These are phyloP conservation scores for Noctua janthe DNA, from an alignment of 2,888 invertebrate species.

Conservation along the genomic window DNA sequence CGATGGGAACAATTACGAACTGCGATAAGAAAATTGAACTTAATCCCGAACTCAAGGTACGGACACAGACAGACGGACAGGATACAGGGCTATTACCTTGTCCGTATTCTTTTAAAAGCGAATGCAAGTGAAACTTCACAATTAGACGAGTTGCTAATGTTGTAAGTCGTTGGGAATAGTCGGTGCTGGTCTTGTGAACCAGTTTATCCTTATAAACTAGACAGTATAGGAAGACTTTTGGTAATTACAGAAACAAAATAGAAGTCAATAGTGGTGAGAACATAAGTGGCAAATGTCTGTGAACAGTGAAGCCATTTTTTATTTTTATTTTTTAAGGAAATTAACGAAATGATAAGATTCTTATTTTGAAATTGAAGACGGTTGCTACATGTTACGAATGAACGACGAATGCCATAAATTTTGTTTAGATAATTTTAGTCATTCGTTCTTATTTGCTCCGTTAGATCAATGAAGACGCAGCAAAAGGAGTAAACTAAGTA, in stretches of 20 bases:
- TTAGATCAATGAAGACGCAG: too few relatives aligned
- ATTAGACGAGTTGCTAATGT: conserved; percentile 67
- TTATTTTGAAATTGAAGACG: too few relatives aligned
- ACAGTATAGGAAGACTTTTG: background rate
- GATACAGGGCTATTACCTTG: conserved; percentile 85
- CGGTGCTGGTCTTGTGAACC: background rate
- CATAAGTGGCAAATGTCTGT: too few relatives aligned
- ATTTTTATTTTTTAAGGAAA: background rate
- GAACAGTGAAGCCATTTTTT: background rate
- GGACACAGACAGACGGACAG: conserved; percentile 78
- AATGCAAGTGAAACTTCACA: conserved; percentile 75
- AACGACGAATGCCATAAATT: too few relatives aligned
- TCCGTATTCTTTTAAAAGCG: conserved; percentile 73
- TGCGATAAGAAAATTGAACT: conserved; percentile 68
- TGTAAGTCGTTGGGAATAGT: conserved; percentile 34
- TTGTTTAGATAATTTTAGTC: too few relatives aligned
- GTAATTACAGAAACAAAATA: too few relatives aligned
- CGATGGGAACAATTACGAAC: conserved; percentile 64
- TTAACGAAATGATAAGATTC: too few relatives aligned
- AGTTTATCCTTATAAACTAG: background rate
- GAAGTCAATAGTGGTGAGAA: too few relatives aligned
- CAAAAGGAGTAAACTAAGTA: too few relatives aligned
- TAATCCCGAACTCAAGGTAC: conserved; percentile 53
- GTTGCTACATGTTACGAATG: too few relatives aligned
- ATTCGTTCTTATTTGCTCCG: too few relatives aligned